Base-by-base conservation (phyloP, 2,888 invertebrate species). In the Drosophila percnosoma region DNA sequence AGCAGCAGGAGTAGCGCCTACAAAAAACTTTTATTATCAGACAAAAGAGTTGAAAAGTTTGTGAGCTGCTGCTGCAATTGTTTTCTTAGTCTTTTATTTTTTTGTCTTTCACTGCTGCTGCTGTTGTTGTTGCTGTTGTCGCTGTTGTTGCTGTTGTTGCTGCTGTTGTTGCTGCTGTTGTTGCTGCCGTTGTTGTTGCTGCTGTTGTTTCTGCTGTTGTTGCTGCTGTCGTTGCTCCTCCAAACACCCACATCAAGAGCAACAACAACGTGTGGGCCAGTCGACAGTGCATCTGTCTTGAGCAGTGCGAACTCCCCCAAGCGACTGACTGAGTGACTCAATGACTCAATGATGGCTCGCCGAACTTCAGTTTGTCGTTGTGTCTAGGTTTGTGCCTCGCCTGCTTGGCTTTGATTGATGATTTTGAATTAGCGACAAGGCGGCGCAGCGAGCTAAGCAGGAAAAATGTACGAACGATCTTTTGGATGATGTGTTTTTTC, bases 11-110 rank as follows among this genome's bases (percentile, higher is more conserved):
- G 60, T 58, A 70, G 82, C 72, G 86, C 88, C 86, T 82, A 88
- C 88, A 88, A 87, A 81, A 85, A 85, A 89, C 84, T 89, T 88
- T 89, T 85, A 84, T 89, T 82, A 89, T 78, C 89, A 87, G 82
- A 85, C 89, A 89, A 89, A 85, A 85, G 85, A 85, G 85, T 85
- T 85, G 82, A 71, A 73, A 86, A 84, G 62, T 83, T 83, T 68
- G 8, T 66, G 65, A 31, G 58, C 34, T 57, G 29, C 55, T 54
- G 31, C 55, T 54, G 48, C 51, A 55, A 3, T 29, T 59, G 48
- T 49, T 49, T 5, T 29, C 40, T 42, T 10, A 34, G 54, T 13
- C 33, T 4, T 27, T 33, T 4, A 24, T 40, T 11, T 31, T 31
- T 71, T 51, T 7, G 38, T 45, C 13, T 45, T 45, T 7, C 45